These are phyloP conservation scores for Schrankia costaestrigalis DNA, from an alignment of 2,888 invertebrate genomes.

Conservation along the genomic window DNA sequence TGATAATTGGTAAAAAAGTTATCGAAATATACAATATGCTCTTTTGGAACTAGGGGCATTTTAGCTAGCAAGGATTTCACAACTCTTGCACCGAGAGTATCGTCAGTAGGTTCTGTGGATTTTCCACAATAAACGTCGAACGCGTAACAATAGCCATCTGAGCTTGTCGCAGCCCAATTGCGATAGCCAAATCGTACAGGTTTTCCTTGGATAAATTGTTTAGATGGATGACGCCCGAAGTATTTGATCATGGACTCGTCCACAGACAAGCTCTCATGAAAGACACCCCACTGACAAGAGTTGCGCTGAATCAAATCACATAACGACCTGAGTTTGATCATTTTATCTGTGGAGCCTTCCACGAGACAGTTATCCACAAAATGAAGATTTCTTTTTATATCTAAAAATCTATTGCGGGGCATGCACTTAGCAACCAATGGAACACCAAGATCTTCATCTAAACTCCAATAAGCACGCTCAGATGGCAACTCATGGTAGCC, in stretches of 20 bases:
- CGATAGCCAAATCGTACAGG: slow-evolving; percentile 27
- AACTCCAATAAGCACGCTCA: too few species aligned
- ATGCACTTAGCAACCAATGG: too few species aligned
- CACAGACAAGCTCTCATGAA: slow-evolving; percentile 12
- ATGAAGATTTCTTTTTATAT: too few species aligned
- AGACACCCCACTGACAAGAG: slow-evolving; percentile 9
- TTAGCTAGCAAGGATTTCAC: slow-evolving; percentile 23
- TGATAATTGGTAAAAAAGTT: background rate
- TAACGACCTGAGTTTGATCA: background rate
- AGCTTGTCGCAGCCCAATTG: slow-evolving; percentile 23
- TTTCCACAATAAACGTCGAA: slow-evolving; percentile 22
- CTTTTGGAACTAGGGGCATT: slow-evolving; percentile 14
- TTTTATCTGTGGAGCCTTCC: too few species aligned
- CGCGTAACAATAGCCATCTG: slow-evolving; percentile 24
- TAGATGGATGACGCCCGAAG: slow-evolving; percentile 18
- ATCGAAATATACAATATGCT: slow-evolving; percentile 5
- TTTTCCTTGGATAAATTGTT: slow-evolving; percentile 14
- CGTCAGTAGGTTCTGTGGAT: slow-evolving; percentile 12
- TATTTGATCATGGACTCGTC: slow-evolving; percentile 24
- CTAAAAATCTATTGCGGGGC: too few species aligned
- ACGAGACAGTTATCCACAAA: too few species aligned
- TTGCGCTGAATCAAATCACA: background rate
- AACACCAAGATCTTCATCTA: too few species aligned
- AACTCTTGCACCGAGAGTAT: slow-evolving; percentile 17
- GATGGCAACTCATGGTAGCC: too few species aligned